Conservation (phyloP, 2,888 invertebrate species). For the Ligdia adustata region DNA sequence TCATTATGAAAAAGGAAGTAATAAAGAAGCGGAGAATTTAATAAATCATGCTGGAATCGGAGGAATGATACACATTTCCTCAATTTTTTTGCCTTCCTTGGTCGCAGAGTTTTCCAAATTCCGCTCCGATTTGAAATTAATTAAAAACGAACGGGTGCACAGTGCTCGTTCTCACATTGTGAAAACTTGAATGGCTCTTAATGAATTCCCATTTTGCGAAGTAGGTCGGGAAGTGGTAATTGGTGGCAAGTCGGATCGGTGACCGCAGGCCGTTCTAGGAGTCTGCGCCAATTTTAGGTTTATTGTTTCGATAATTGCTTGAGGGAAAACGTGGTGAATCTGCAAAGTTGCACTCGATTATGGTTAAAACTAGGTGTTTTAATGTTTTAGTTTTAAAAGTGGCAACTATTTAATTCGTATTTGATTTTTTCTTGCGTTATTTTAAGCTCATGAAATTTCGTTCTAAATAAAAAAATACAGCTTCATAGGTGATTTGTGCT, state of each 20-base stretch:
- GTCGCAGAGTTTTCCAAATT: constrained; percentile 15
- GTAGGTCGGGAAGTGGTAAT: constrained; percentile 74
- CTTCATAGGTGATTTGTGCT: too few species aligned
- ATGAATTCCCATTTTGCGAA: constrained; percentile 76
- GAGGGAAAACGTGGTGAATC: constrained; percentile 66
- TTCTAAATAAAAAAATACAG: too few species aligned
- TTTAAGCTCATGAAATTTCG: too few species aligned
- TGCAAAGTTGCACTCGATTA: constrained; percentile 52
- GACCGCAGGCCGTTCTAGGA: constrained; percentile 64
- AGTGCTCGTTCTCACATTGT: constrained; percentile 74
- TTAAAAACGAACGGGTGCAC: constrained; percentile 69
- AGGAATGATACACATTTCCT: constrained; percentile 28
- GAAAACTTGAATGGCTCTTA: constrained; percentile 77
- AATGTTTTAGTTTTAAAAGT: background rate
- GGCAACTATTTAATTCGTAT: background rate
- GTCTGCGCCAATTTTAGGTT: constrained; percentile 76
- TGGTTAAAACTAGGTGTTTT: too few species aligned
- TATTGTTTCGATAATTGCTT: constrained; percentile 82
- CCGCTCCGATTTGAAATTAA: constrained; percentile 54
- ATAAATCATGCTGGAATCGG: constrained; percentile 12
- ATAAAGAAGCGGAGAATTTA: constrained; percentile 8
- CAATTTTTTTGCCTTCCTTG: constrained; percentile 35
- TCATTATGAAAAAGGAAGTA: constrained; percentile 1
- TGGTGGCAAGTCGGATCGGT: constrained; percentile 72
- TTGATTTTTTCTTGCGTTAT: too few species aligned